A percentile compares a stretch with the other conserved stretches of the same genome.
These are phyloP conservation scores for Cyclopterus lumpus DNA, from an alignment of 2,797 vertebrate species.

Conservation along the genomic window DNA sequence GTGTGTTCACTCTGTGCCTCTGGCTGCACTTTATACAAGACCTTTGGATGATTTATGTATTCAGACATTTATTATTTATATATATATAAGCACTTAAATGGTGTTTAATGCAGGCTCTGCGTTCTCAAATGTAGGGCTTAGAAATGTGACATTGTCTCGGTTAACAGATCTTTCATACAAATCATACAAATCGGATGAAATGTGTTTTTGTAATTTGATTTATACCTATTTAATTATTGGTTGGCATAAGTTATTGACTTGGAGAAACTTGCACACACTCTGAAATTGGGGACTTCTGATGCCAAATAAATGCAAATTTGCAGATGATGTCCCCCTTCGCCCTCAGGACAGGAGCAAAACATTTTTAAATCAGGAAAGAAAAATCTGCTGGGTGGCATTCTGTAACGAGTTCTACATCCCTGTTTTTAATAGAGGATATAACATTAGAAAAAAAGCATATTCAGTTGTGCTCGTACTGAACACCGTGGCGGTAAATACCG, in stretches of 20 bases:
- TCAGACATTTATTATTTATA: conserved; percentile 44
- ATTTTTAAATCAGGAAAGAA: conserved; percentile 43
- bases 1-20: neutral
- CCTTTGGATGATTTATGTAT: conserved; percentile 21
- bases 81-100: conserved; percentile 15
- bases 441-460: conserved; percentile 10
- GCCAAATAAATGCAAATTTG: conserved; percentile 54
- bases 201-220: conserved; percentile 9
- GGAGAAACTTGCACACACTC: conserved; percentile 48
- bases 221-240: conserved; percentile 24
- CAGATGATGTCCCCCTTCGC: conserved; percentile 35
- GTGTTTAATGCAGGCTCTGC: conserved; percentile 8
- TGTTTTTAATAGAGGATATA: conserved; percentile 14
- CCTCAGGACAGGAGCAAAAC: conserved; percentile 41
- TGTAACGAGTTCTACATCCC: conserved; percentile 28
- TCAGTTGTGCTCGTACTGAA: neutral
- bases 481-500: no score
- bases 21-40: neutral
- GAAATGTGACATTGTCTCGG: conserved; percentile 1
- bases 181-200: conserved; percentile 6
- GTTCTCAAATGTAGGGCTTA: neutral
- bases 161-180: conserved; percentile 11
- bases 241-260: conserved; percentile 25
- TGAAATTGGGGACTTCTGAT: conserved; percentile 58
- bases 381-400: conserved; percentile 37